Evolutionary conservation across 2,797 vertebrate species (phyloP).

Genomic region (Lepus oiostolus): DNA sequence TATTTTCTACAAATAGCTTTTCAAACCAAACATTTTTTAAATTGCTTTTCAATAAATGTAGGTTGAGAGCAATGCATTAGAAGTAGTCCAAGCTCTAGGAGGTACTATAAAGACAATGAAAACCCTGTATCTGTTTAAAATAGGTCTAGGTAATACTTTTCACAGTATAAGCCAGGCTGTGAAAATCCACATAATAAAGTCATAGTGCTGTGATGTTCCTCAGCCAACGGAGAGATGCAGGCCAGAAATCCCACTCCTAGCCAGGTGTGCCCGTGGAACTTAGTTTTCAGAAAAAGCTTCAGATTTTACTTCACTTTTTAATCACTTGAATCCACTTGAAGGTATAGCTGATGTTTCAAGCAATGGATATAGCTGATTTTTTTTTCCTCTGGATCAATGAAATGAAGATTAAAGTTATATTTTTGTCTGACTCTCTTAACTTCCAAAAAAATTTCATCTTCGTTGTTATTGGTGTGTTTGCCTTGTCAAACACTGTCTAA

Average conservation of each 20-base stretch:
- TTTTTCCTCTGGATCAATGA: slow-evolving; percentile 43
- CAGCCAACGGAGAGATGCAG: neutral
- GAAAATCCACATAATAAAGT: neutral
- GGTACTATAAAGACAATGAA: neutral
- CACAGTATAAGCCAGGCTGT: neutral
- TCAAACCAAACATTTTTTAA: neutral
- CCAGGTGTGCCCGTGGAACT: neutral
- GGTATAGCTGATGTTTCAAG: slow-evolving; percentile 15
- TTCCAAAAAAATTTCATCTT: neutral
- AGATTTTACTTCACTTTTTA: slow-evolving; percentile 45
- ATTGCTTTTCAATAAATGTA: slow-evolving; percentile 38
- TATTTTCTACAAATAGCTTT: slow-evolving; percentile 49
- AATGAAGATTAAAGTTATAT: neutral
- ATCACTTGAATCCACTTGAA: neutral
- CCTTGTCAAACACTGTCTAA: neutral
- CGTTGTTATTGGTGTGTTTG: slow-evolving; percentile 33
- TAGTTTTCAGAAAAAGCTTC: slow-evolving; percentile 4
- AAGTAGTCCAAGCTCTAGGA: neutral
- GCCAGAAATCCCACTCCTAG: neutral
- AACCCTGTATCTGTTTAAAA: neutral
- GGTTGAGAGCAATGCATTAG: neutral
- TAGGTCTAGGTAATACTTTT: neutral
- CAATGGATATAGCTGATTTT: neutral
- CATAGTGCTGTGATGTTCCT: neutral
- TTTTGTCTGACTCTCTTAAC: neutral